These are phyloP conservation scores for Pachyseris speciosa DNA, from an alignment of 64 coral and sea anemone species.

Conservation along the genomic window DNA sequence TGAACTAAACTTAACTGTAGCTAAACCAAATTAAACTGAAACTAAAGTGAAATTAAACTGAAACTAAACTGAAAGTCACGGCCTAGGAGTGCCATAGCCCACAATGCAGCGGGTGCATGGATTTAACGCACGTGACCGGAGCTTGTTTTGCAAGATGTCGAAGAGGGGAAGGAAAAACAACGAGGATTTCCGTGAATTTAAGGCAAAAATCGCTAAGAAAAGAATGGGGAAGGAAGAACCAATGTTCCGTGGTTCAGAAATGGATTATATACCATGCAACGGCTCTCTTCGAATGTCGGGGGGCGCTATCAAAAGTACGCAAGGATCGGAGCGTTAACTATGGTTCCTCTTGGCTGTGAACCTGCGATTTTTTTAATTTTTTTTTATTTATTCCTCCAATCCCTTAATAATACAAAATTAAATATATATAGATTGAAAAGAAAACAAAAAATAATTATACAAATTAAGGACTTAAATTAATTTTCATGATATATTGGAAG, in stretches of 20 bases:
- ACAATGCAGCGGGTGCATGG: constrained; percentile 7
- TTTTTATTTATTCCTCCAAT: too few species aligned
- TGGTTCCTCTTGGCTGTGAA: constrained; percentile 62
- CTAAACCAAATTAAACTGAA: too few species aligned
- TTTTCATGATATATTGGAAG: too few species aligned
- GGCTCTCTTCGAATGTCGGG: constrained; percentile 57
- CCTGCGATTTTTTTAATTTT: too few species aligned
- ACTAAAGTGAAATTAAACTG: constrained; percentile 31
- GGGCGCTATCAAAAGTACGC: constrained; percentile 67
- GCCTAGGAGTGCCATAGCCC: constrained; percentile 53
- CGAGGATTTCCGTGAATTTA: constrained; percentile 25
- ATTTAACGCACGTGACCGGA: background rate
- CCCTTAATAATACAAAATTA: too few species aligned
- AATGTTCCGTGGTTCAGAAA: background rate
- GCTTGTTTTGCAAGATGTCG: background rate
- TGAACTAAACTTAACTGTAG: too few species aligned
- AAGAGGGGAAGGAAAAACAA: background rate
- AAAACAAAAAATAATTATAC: too few species aligned
- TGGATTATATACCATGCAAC: constrained; percentile 61
- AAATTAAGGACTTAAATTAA: too few species aligned
- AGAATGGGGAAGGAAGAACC: constrained; percentile 12
- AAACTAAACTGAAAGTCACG: constrained; percentile 23
- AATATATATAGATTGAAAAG: too few species aligned
- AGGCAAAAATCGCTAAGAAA: constrained; percentile 3
- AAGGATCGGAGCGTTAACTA: constrained; percentile 46